Conservation (phyloP, 2,113 vertebrate species). For the Ameiurus melas region DNA sequence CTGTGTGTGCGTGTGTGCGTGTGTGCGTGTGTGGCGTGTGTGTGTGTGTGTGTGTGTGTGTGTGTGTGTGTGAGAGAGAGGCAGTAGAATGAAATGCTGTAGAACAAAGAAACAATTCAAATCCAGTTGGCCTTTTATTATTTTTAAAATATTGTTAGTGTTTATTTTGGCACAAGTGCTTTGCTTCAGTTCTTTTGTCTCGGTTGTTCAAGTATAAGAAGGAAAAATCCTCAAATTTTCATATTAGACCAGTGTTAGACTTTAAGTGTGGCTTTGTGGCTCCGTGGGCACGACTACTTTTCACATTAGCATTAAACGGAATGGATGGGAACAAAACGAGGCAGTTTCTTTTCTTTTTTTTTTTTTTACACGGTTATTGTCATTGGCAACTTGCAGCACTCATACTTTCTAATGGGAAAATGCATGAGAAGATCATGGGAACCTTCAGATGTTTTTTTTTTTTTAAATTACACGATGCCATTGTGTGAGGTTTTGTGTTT, state of each 20-base stretch:
- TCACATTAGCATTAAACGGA: neutral
- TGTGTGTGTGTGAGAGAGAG: neutral
- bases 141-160: neutral
- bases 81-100: neutral
- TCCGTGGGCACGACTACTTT: neutral
- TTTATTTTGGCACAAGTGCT: neutral
- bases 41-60: neutral
- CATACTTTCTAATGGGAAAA: neutral
- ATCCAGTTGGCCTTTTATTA: neutral
- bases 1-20: neutral
- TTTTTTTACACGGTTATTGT: neutral
- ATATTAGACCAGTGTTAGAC: neutral
- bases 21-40: conserved; percentile 1
- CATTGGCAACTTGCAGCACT: neutral
- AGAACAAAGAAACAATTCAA: neutral
- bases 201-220: neutral
- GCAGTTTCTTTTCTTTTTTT: neutral
- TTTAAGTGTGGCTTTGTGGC: neutral
- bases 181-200: no score
- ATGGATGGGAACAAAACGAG: neutral
- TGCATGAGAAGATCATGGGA: neutral
- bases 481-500: conserved; percentile 16
- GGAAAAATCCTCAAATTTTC: neutral
- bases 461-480: neutral
- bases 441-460: neutral